Base-by-base conservation (phyloP, 2,888 invertebrate genomes). In the Tortrix viridana region DNA sequence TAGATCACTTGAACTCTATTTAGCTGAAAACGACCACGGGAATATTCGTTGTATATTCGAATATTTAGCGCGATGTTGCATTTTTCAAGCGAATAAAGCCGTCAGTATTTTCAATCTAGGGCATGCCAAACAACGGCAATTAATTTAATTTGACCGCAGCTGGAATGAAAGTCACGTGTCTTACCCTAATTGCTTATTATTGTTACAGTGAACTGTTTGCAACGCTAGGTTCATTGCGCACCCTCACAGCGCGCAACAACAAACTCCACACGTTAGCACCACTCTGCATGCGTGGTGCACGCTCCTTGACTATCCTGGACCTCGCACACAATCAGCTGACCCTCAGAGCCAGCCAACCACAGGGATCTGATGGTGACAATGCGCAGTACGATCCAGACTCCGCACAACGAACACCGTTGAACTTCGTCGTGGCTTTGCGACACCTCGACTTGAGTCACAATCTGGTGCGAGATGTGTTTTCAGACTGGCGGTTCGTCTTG, bases 251-350 rank as follows among this genome's bases (percentile, higher is more conserved):
- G 12, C 61, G 61, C 44, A 44, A 44, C 50, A 62, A 62, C n/a
- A 49, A 50, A 32, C 44, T 62, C 37, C 61, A 44, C 9, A 23
- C 23, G 16, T 12, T 62, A 16, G 44, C 61, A 18, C 56, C 61
- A 0, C 18, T n/a, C 5, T 49, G 56, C 6, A 32, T 62, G 23
- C 32, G 50, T 6, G 61, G 56, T 14, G 55, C 56, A 12, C 23
- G 46, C 9, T 5, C 43, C 5, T 38, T 62, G 37, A 7, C 16
- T 3, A 23, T 1, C 2, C 37, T 62, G 1, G 61, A 55, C 19
- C 72, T 81, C 44, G 47, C 71, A 18, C n/a, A 12, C 23, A 81
- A 81, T 69, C 20, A 16, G 14, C 63, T 79, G 64, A 7, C 53
- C 18, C 38, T 18, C 19, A 19, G 69, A 61, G 56, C 66, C 60